Conservation (phyloP, 2,888 invertebrate species). For the Metellina segmentata region DNA sequence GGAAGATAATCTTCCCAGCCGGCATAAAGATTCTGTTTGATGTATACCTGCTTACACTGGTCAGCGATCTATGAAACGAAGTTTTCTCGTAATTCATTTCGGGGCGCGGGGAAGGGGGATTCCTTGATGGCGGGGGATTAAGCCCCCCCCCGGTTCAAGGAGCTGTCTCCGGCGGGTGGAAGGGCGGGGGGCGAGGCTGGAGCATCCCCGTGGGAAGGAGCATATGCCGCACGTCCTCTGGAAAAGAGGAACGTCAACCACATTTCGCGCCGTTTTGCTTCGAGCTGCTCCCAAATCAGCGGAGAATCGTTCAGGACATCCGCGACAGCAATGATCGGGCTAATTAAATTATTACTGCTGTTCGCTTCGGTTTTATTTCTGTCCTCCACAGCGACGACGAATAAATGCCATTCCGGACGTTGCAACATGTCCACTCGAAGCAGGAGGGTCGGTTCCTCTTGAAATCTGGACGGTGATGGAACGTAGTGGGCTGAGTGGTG, state of each 20-base stretch:
- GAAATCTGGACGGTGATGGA: no score
- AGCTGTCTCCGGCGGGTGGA: no score
- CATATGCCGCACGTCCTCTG: slow-evolving; percentile 25
- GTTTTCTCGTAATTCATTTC: slow-evolving; percentile 40
- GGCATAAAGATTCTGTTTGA: slow-evolving; percentile 21
- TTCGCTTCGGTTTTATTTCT: slow-evolving; percentile 17
- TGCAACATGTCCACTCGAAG: no score
- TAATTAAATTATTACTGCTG: slow-evolving; percentile 39
- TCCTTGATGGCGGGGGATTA: no score
- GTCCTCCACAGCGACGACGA: not conserved
- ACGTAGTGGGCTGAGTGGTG: no score
- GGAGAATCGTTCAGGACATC: slow-evolving; percentile 28
- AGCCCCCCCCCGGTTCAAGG: no score
- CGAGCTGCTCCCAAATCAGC: slow-evolving; percentile 19
- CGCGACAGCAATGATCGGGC: slow-evolving; percentile 24
- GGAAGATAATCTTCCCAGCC: no score
- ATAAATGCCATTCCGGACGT: not conserved
- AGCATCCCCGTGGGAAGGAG: slow-evolving; percentile 42
- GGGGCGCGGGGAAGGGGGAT: not conserved
- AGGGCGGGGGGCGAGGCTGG: not conserved
- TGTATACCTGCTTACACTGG: slow-evolving; percentile 16
- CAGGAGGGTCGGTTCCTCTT: no score
- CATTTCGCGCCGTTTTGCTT: slow-evolving; percentile 31
- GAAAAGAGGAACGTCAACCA: not conserved
- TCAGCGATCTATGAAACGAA: slow-evolving; percentile 45